Evolutionary conservation across 35 echinoderm and acorn worm species (phyloP).

Genomic region (Heliocidaris erythrogramma): DNA sequence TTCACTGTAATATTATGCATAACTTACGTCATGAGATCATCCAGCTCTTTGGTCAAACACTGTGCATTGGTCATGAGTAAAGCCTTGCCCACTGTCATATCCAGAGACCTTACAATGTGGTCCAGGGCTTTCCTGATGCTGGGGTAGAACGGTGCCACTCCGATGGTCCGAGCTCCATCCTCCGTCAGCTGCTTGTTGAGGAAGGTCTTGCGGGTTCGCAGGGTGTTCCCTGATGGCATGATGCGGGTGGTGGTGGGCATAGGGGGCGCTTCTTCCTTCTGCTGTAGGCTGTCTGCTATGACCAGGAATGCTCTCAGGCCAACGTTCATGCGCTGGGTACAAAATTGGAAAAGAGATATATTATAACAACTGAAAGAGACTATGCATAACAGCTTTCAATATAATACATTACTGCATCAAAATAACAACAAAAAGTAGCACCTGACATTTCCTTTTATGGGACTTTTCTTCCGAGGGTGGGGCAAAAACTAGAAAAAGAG

Average conservation of each 20-base stretch:
- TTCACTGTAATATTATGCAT: not conserved
- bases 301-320: constrained; percentile 94
- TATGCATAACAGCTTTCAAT: not conserved
- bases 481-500: no score
- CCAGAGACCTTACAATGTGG: constrained; percentile 78
- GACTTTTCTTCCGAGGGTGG: no score
- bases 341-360: not conserved
- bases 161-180: constrained; percentile 90
- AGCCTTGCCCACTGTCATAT: constrained; percentile 77
- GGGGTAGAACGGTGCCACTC: constrained; percentile 74
- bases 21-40: constrained; percentile 99
- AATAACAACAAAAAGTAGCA: no score
- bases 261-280: constrained; percentile 91
- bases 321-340: constrained; percentile 93
- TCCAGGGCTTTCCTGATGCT: constrained; percentile 86
- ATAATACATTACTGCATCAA: no score
- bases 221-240: constrained; percentile 97
- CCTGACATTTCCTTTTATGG: no score
- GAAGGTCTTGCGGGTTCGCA: constrained; percentile 89
- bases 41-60: constrained; percentile 91
- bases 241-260: constrained; percentile 96
- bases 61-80: constrained; percentile 98
- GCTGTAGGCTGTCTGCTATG: constrained; percentile 95
- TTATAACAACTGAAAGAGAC: not conserved
- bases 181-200: constrained; percentile 94